Percentiles rank a stretch among this genome's conserved stretches.
phyloP scores from a whole-genome alignment of 1,140 invertebrate genomes.

The Mesaphorura yosii region DNA sequence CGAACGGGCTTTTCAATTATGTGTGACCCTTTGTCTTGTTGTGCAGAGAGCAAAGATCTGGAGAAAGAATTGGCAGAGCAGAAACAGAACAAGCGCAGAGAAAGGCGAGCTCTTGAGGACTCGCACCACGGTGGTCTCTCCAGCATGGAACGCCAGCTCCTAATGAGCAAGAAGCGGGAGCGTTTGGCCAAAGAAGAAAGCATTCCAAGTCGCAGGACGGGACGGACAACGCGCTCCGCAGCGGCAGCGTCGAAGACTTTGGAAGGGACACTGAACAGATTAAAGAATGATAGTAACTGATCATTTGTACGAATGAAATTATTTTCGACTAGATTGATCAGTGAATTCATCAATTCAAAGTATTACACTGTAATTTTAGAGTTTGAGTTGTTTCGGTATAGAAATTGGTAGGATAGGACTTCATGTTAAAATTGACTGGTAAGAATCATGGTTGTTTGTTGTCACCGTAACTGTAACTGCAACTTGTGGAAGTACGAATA shows the following conservation, averaged over 20 bases:
- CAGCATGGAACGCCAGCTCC: constrained; percentile 25
- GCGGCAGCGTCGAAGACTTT: constrained; percentile 19
- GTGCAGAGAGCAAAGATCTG: constrained; percentile 29
- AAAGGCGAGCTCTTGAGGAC: constrained; percentile 15
- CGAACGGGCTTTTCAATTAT: background rate
- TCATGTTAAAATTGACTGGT: too few relatives aligned
- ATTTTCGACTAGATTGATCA: too few relatives aligned
- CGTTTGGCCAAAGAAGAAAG: constrained; percentile 28
- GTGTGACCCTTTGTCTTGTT: background rate
- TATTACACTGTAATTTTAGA: too few relatives aligned
- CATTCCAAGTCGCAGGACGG: background rate
- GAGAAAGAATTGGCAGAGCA: constrained; percentile 30
- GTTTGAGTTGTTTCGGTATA: too few relatives aligned
- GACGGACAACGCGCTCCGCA: constrained; percentile 21
- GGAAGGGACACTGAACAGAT: too few relatives aligned
- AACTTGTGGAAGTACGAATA: too few relatives aligned
- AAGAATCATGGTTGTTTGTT: too few relatives aligned
- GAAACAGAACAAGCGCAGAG: constrained; percentile 28
- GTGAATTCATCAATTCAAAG: too few relatives aligned
- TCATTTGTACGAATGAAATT: too few relatives aligned
- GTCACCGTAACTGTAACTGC: too few relatives aligned
- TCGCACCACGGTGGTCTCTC: constrained; percentile 23
- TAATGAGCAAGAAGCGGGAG: constrained; percentile 31
- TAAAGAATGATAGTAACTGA: too few relatives aligned
- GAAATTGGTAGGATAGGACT: too few relatives aligned